phyloP scores from a whole-genome alignment of 2,888 invertebrate genomes.

The Cenopis cana region DNA sequence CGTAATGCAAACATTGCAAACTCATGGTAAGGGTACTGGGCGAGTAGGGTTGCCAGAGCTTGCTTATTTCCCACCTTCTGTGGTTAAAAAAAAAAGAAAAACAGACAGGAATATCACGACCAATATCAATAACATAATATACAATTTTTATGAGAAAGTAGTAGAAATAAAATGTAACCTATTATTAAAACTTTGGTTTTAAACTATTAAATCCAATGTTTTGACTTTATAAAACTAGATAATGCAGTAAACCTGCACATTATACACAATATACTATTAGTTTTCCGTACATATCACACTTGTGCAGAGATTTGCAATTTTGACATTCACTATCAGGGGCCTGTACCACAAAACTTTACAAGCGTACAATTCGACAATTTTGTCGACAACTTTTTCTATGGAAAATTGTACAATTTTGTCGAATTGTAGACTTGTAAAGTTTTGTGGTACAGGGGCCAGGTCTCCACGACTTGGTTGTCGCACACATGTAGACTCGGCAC shows the following conservation, averaged over 20 bases:
- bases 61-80: no score
- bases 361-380: no score
- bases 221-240: slow-evolving; percentile 11
- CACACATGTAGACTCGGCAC: no score
- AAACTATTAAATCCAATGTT: slow-evolving; percentile 33
- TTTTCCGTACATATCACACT: slow-evolving; percentile 14
- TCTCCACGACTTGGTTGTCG: no score
- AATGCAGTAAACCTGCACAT: slow-evolving; percentile 17
- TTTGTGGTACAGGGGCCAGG: no score
- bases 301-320: slow-evolving; percentile 2
- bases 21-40: no score
- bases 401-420: no score
- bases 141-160: not conserved
- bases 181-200: slow-evolving; percentile 36
- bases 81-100: not conserved
- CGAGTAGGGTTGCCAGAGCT: no score
- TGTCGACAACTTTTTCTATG: no score
- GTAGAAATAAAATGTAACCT: slow-evolving; percentile 4
- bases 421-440: no score
- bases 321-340: not conserved
- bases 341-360: no score
- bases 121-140: not conserved
- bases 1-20: no score
- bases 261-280: slow-evolving; percentile 14
- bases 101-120: not conserved